Evolutionary conservation across 2,888 invertebrate species (phyloP).

Genomic region (Spatulosminthurus flaviceps): DNA sequence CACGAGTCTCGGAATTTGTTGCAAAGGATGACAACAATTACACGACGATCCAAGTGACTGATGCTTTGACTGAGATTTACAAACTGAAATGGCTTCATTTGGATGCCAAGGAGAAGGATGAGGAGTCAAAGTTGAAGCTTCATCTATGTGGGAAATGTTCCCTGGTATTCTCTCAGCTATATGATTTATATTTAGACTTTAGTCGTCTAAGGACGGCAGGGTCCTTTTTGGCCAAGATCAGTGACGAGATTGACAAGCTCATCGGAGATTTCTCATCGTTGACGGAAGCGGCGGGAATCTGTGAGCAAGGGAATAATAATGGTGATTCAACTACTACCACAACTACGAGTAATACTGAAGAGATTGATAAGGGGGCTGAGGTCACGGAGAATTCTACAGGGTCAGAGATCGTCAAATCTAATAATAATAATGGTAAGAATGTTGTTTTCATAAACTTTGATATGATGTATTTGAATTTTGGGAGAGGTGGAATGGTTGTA

Average conservation of each 20-base stretch:
- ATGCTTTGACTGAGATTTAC: conserved; percentile 15
- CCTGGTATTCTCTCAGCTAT: conserved; percentile 11
- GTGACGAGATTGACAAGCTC: conserved; percentile 21
- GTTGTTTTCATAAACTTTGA: no score
- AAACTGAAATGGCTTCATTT: conserved; percentile 26
- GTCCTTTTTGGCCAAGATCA: conserved; percentile 16
- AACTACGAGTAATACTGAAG: background rate
- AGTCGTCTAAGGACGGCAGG: background rate
- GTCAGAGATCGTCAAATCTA: background rate
- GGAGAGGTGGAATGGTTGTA: no score
- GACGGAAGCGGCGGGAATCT: conserved; percentile 6
- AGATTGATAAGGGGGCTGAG: background rate
- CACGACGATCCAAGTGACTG: conserved; percentile 6
- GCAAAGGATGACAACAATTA: conserved; percentile 12
- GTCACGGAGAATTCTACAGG: background rate
- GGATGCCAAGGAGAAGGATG: conserved; percentile 8
- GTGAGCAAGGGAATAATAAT: background rate
- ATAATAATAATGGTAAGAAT: background rate
- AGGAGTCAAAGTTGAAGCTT: conserved; percentile 16
- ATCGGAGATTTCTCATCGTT: conserved; percentile 14
- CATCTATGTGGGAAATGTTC: conserved; percentile 24
- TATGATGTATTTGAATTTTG: no score
- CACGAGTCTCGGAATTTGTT: background rate
- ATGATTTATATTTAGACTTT: conserved; percentile 1
- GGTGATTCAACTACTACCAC: background rate